These are phyloP conservation scores for Euglossa dilemma DNA, from an alignment of 1,140 invertebrate species.

Conservation along the genomic window DNA sequence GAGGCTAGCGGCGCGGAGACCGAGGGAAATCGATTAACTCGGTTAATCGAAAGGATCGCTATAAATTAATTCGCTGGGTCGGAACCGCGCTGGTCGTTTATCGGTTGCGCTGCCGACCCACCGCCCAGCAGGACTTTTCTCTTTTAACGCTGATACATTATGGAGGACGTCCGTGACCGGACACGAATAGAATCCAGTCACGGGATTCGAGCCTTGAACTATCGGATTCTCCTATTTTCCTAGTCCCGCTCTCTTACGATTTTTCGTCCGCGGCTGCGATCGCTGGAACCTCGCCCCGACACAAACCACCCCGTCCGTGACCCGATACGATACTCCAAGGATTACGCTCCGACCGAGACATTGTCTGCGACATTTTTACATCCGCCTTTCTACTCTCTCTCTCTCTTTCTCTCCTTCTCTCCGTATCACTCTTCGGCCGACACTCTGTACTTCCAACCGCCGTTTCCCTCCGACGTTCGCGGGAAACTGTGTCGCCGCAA, in stretches of 20 bases:
- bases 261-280: slow-evolving; percentile 1
- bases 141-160: slow-evolving; percentile 5
- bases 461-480: too few relatives aligned
- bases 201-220: slow-evolving; percentile 40
- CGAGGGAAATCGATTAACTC: slow-evolving; percentile 35
- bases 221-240: slow-evolving; percentile 45
- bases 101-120: neutral
- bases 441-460: too few relatives aligned
- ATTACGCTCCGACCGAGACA: slow-evolving; percentile 1
- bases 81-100: neutral
- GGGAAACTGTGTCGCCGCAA: too few relatives aligned
- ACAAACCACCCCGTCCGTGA: slow-evolving; percentile 28
- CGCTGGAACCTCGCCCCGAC: neutral
- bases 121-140: neutral
- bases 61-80: slow-evolving; percentile 32
- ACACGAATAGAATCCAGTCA: slow-evolving; percentile 18
- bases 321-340: slow-evolving; percentile 33
- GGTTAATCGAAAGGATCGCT: slow-evolving; percentile 28
- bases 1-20: slow-evolving; percentile 10
- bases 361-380: slow-evolving; percentile 21
- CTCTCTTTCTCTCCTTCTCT: neutral
- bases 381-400: neutral
- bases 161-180: slow-evolving; percentile 29
- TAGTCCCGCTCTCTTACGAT: neutral
- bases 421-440: too few relatives aligned